These are phyloP conservation scores for Acanthis flammea DNA, from an alignment of 2,797 vertebrate species.

Conservation along the genomic window DNA sequence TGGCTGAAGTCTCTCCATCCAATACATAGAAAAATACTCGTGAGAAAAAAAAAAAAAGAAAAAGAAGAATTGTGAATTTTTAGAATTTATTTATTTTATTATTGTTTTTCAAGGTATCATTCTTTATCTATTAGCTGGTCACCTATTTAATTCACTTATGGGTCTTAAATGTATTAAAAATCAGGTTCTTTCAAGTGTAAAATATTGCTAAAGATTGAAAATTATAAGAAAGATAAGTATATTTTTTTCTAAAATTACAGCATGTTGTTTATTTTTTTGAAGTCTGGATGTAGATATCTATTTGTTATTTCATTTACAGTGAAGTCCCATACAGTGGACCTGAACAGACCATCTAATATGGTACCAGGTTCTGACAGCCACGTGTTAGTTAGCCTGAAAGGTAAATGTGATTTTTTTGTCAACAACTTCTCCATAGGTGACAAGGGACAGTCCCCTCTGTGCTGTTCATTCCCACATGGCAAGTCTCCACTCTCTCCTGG, in stretches of 20 bases:
- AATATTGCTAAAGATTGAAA: background rate
- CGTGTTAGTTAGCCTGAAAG: conserved; percentile 61
- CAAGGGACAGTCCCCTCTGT: background rate
- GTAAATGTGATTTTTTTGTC: conserved; percentile 23
- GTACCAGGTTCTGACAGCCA: conserved; percentile 33
- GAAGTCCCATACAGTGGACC: background rate
- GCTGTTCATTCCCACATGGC: background rate
- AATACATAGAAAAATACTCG: background rate
- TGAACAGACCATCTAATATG: conserved; percentile 42
- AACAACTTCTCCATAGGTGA: background rate
- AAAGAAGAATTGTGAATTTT: background rate
- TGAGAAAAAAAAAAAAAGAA: background rate
- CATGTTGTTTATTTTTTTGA: background rate
- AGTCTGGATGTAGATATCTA: background rate
- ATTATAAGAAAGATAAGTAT: background rate
- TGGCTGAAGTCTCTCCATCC: background rate
- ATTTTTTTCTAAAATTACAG: background rate
- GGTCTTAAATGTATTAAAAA: background rate
- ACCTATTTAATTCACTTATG: background rate
- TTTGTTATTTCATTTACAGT: conserved; percentile 31
- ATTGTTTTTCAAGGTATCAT: background rate
- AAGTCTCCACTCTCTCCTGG: background rate
- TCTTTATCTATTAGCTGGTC: background rate
- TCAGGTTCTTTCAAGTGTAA: background rate
- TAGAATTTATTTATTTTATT: background rate